Evolutionary conservation across 2,797 vertebrate genomes (phyloP), one percentile per base, ranked within the genome.

Genomic region (Phyllotis vaccarum): DNA sequence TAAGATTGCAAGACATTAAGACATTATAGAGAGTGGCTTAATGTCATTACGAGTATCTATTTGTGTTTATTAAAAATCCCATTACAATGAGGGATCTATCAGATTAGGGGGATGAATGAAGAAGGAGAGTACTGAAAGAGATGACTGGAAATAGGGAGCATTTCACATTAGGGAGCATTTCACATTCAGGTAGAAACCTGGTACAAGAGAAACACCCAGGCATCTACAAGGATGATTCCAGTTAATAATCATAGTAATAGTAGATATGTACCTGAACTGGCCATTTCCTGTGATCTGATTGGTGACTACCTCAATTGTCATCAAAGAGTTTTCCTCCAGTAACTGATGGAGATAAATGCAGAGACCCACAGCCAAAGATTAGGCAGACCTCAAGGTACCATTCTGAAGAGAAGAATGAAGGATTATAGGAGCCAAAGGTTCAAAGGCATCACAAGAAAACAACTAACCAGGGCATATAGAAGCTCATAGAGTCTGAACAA

Each of bases 61-160:
- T 90, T 96, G 43, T 93, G 37, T 58, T 66, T 17, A 76, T 43
- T 94, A 96, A 94, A 40, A 96, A 91, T 88, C 29, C 74, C 54
- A 10, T 60, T 97, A 64, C 40, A 92, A n/a, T 72, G 70, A 72
- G 22, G 37, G 37, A 40, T 72, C 10, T 1, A 40, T 24, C 21
- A 12, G 70, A 40, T 13, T 72, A 21, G 21, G 64, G n/a, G 11
- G 4, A 16, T 40, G 8, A 9, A 40, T 66, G 13, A 29, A 34
- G 64, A 21, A 37, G 10, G 37, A 22, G 21, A 13, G 70, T 72
- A 40, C 22, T 72, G 10, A 40, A 72, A 72, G 37, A 24, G 37
- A 72, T 72, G 21, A 40, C 70, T 72, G 37, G 70, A 72, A 12
- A 37, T 10, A 4, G 70, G n/a, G 13, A 13, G 4, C 37, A 40